Evolutionary conservation across 2,797 vertebrate genomes (phyloP), one percentile per base, ranked within the genome.

Genomic region (Anas acuta): DNA sequence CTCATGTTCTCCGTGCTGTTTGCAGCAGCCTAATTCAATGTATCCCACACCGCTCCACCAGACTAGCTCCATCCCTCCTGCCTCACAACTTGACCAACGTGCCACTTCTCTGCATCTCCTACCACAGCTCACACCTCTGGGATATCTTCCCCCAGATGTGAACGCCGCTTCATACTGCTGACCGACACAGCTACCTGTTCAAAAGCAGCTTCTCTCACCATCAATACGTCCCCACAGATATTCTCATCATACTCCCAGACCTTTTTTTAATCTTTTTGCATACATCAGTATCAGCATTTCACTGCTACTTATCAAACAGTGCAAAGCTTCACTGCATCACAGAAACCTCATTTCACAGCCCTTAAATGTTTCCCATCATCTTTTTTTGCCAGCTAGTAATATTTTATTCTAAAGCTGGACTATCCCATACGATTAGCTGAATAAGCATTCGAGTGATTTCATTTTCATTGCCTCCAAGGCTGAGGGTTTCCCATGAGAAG

Each of bases 401-500:
- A 69, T 83, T 93, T 84, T 41, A 74, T 80, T 90, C 84, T 88
- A 61, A 93, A 89, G 77, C 35, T 71, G 45, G 33, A 54, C 53
- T 81, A 80, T 71, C 73, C 47, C 49, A 89, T 83, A 58, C 75
- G 69, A 92, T 60, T 64, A 87, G 78, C 6, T 77, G 82, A 93
- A 87, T 74, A 92, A 89, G 82, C 65, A 69, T 82, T 92, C 58
- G 33, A 92, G 33, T 23, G 75, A 82, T 82, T 83, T 89, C 64
- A 73, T 90, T 93, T 94, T 91, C 58, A 84, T 12, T 84, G 88
- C 39, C 80, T 92, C 71, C 62, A 64, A 89, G 60, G 77, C 71
- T 86, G 60, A 84, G 80, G 83, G 84, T 88, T 91, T 92, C 88
- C 88, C 84, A 84, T 32, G 89, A 90, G 75, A 92, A 82, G 20